Percentiles rank a stretch among this genome's conserved stretches.
These are phyloP conservation scores for Tetrao urogallus DNA, from an alignment of 2,113 vertebrate genomes.

Conservation along the genomic window DNA sequence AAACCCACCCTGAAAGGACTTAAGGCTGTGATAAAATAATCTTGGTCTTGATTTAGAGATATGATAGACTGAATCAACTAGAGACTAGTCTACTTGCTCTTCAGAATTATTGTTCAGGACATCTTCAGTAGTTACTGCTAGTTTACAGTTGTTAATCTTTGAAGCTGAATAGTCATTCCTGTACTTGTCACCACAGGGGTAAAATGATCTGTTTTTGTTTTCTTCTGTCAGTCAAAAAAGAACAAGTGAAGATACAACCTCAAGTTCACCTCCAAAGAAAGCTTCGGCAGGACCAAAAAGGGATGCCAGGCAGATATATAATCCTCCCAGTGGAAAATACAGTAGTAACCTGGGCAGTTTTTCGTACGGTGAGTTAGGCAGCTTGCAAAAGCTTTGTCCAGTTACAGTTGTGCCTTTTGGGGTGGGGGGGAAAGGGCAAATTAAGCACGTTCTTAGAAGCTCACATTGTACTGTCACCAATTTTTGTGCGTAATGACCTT, in stretches of 20 bases:
- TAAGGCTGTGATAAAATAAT: not conserved
- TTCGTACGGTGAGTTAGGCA: constrained; percentile 87
- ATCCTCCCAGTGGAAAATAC: constrained; percentile 98
- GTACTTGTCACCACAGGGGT: not conserved
- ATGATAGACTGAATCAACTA: not conserved
- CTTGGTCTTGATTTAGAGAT: not conserved
- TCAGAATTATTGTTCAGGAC: not conserved
- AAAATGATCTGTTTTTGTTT: constrained; percentile 3
- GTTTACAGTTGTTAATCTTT: not conserved
- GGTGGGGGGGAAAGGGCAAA: not conserved
- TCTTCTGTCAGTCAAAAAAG: constrained; percentile 87
- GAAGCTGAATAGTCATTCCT: not conserved
- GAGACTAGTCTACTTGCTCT: not conserved
- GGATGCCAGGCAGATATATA: constrained; percentile 96
- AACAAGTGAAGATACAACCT: constrained; percentile 84
- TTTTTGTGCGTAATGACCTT: not conserved
- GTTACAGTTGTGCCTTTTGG: not conserved
- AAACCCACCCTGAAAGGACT: not conserved
- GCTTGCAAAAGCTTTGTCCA: not conserved
- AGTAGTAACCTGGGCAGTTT: constrained; percentile 94
- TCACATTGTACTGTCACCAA: not conserved
- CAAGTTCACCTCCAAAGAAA: constrained; percentile 87
- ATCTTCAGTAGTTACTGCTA: not conserved
- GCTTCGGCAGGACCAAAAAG: constrained; percentile 88
- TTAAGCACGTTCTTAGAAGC: not conserved